Percentiles rank a stretch among this genome's conserved stretches.
Conservation (phyloP, 1,140 invertebrate genomes). For the Lepeophtheirus salmonis region DNA sequence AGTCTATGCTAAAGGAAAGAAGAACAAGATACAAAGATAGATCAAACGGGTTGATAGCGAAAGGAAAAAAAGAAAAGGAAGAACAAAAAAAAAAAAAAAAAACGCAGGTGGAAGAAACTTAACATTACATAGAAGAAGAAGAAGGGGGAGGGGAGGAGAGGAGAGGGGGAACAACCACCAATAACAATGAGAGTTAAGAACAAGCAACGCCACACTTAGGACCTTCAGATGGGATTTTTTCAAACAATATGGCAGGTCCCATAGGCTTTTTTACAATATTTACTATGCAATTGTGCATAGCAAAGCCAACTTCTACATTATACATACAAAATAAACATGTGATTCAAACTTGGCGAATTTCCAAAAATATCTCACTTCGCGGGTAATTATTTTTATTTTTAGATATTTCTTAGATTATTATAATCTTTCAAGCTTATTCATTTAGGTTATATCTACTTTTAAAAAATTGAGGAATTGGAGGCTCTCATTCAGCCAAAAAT, state of each 20-base stretch:
- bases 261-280: neutral
- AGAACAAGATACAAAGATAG: no score
- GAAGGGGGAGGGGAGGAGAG: constrained; percentile 7
- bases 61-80: neutral
- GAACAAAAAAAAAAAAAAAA: constrained; percentile 4
- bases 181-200: no score
- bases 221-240: neutral
- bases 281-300: neutral
- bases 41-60: neutral
- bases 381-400: no score
- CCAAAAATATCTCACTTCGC: no score
- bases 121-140: constrained; percentile 1
- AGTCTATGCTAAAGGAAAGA: neutral
- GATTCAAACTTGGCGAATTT: neutral
- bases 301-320: no score
- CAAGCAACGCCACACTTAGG: neutral
- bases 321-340: neutral
- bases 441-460: no score
- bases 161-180: neutral
- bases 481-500: no score
- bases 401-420: no score
- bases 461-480: no score
- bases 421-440: no score
- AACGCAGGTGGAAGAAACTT: constrained; percentile 17
- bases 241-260: neutral